phyloP scores from a whole-genome alignment of 2,888 invertebrate genomes.

The Rhamnusium bicolor region DNA sequence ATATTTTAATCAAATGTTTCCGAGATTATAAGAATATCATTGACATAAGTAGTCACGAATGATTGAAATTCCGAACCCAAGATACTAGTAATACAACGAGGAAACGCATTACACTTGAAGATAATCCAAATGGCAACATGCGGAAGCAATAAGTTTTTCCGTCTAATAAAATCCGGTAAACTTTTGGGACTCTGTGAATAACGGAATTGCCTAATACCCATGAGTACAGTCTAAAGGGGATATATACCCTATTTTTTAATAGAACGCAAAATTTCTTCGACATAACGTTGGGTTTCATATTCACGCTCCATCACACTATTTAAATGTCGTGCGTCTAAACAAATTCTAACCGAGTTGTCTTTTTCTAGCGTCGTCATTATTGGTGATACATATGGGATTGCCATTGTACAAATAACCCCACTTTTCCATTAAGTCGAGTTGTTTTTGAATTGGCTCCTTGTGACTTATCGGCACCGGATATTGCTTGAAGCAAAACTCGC shows the following conservation, averaged over 20 bases:
- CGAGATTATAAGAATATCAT: no score
- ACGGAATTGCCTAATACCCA: background rate
- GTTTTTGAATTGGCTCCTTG: background rate
- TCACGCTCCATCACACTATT: conserved; percentile 8
- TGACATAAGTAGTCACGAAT: no score
- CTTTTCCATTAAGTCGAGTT: conserved; percentile 24
- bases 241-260: no score
- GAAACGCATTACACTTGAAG: no score
- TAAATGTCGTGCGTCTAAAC: conserved; percentile 5
- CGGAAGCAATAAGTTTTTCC: background rate
- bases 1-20: no score
- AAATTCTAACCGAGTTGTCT: conserved; percentile 8
- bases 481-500: no score
- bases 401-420: conserved; percentile 20
- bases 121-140: background rate
- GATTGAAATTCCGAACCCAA: no score
- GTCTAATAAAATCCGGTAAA: conserved; percentile 7
- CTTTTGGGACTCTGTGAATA: background rate
- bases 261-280: no score
- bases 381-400: conserved; percentile 22
- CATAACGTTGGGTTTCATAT: background rate
- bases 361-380: conserved; percentile 26
- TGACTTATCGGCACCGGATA: conserved; percentile 1
- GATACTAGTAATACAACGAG: no score
- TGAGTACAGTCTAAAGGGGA: no score